Percentiles rank a stretch among this genome's conserved stretches.
These are phyloP conservation scores for Crocidura indochinensis DNA, from an alignment of 2,797 vertebrate species.

Conservation along the genomic window DNA sequence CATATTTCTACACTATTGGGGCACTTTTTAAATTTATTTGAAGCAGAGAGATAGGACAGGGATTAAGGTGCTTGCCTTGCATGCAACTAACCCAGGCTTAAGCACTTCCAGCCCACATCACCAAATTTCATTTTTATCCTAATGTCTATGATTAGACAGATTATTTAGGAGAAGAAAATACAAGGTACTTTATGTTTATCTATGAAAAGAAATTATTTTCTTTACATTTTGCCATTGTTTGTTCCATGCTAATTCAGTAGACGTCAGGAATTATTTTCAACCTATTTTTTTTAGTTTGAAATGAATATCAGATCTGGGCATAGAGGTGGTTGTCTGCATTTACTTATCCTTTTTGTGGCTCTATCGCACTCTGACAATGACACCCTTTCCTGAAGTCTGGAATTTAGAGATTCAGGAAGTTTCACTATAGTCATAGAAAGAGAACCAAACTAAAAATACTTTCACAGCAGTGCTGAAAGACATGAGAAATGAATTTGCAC, in stretches of 20 bases:
- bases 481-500: conserved; percentile 47
- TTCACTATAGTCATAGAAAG: neutral
- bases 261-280: neutral
- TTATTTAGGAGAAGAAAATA: neutral
- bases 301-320: fast-evolving
- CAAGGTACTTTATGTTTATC: neutral
- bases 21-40: too few relatives aligned
- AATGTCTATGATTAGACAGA: neutral
- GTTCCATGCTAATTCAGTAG: neutral
- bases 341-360: neutral
- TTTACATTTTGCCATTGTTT: neutral
- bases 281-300: neutral
- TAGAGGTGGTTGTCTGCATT: neutral
- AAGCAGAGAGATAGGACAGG: too few relatives aligned
- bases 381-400: neutral
- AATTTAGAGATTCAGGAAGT: too few relatives aligned
- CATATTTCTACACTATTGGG: neutral
- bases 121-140: neutral
- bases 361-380: neutral
- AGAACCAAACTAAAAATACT: neutral
- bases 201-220: neutral
- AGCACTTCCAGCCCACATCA: neutral
- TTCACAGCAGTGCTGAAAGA: conserved; percentile 12
- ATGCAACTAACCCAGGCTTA: too few relatives aligned
- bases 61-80: too few relatives aligned